These are phyloP conservation scores for Watsonalla binaria DNA, from an alignment of 2,888 invertebrate species.

Conservation along the genomic window DNA sequence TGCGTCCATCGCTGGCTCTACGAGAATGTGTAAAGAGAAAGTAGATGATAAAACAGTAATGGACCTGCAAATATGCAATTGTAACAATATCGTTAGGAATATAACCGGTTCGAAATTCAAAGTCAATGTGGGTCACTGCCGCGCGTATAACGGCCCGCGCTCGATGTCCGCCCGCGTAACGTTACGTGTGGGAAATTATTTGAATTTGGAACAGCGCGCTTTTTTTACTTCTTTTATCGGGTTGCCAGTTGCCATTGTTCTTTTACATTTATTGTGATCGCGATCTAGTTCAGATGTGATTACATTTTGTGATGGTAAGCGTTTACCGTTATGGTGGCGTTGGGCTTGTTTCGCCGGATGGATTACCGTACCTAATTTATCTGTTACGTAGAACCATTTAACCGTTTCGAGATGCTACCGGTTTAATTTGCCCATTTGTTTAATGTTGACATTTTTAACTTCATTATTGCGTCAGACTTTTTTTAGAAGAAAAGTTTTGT, in stretches of 20 bases:
- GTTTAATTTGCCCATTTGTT: background rate
- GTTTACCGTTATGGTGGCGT: constrained; percentile 23
- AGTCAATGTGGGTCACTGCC: constrained; percentile 72
- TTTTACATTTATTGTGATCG: constrained; percentile 54
- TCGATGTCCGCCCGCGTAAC: constrained; percentile 76
- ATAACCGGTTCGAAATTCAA: constrained; percentile 54
- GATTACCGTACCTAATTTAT: constrained; percentile 4
- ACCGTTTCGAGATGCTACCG: constrained; percentile 1
- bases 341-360: constrained; percentile 9
- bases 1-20: constrained; percentile 29
- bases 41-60: constrained; percentile 21
- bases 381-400: constrained; percentile 1
- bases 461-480: background rate
- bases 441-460: background rate
- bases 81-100: constrained; percentile 59
- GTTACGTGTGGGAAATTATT: constrained; percentile 79
- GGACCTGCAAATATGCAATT: constrained; percentile 14
- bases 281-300: constrained; percentile 20
- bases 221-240: constrained; percentile 64
- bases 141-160: constrained; percentile 74
- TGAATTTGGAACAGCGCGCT: constrained; percentile 69
- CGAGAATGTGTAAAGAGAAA: constrained; percentile 17
- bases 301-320: constrained; percentile 28
- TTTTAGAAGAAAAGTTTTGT: background rate
- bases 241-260: constrained; percentile 62